phyloP scores from a whole-genome alignment of 2,888 invertebrate genomes.

The Microdon myrmicae region DNA sequence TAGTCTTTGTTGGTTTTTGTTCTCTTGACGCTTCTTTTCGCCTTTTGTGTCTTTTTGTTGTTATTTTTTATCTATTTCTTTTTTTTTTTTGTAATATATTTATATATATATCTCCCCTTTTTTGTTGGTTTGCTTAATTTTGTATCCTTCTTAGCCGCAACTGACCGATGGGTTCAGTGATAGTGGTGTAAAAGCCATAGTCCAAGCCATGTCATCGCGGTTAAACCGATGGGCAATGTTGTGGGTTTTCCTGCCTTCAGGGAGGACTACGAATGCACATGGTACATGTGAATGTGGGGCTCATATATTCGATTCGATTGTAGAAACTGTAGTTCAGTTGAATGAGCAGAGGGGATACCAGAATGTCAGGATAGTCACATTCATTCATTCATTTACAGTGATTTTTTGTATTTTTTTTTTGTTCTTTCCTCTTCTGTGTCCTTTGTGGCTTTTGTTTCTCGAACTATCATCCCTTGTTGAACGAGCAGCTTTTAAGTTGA shows the following conservation, averaged over 20 bases:
- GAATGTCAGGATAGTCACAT: conserved; percentile 13
- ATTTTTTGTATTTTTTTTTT: conserved; percentile 9
- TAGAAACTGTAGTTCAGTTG: conserved; percentile 26
- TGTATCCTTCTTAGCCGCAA: conserved; percentile 10
- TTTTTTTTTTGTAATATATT: conserved; percentile 11
- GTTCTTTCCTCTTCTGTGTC: too few species aligned
- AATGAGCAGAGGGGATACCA: conserved; percentile 19
- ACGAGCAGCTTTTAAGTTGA: conserved; percentile 41
- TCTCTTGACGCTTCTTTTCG: not conserved
- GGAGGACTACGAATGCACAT: conserved; percentile 16
- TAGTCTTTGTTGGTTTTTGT: conserved; percentile 1
- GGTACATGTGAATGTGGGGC: not conserved
- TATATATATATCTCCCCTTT: not conserved
- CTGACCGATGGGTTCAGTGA: conserved; percentile 53
- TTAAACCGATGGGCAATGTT: conserved; percentile 64
- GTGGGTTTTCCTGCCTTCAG: conserved; percentile 26
- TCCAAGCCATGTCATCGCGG: conserved; percentile 65
- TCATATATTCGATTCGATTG: not conserved
- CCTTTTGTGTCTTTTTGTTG: not conserved
- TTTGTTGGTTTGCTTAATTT: not conserved
- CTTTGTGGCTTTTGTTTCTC: too few species aligned
- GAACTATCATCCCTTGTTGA: conserved; percentile 39
- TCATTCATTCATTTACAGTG: conserved; percentile 11
- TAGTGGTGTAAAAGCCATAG: conserved; percentile 59
- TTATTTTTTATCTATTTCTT: conserved; percentile 6